Conservation (phyloP, 2,113 vertebrate genomes). For the Erpornis zantholeuca region DNA sequence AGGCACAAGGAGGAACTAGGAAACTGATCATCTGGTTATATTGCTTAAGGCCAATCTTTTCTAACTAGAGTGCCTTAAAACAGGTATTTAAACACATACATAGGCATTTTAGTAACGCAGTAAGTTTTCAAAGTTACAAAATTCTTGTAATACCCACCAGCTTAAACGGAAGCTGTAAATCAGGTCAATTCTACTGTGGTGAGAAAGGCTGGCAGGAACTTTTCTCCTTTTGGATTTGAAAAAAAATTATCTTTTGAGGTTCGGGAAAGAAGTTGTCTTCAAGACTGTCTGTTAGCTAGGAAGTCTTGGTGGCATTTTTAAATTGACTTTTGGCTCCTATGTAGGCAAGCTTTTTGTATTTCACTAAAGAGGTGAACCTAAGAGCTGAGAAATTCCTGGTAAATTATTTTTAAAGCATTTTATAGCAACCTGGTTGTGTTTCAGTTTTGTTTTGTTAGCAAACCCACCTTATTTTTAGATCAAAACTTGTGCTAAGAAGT, state of each 20-base stretch:
- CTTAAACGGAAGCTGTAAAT: background rate
- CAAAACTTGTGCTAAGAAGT: background rate
- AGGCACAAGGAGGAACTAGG: constrained; percentile 58
- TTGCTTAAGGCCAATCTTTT: constrained; percentile 19
- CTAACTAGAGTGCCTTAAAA: background rate
- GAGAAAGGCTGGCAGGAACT: background rate
- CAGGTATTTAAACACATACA: background rate
- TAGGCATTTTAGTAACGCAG: background rate
- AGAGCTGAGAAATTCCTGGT: background rate
- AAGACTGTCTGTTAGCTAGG: background rate
- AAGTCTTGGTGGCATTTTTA: background rate
- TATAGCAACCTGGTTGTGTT: background rate
- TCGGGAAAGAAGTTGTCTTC: background rate
- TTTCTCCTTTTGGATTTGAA: background rate
- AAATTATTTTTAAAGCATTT: background rate
- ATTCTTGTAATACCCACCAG: background rate
- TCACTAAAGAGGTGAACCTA: background rate
- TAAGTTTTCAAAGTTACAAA: background rate
- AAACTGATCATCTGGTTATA: constrained; percentile 35
- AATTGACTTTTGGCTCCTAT: background rate
- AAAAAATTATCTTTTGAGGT: background rate
- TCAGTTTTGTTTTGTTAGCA: background rate
- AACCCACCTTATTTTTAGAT: background rate
- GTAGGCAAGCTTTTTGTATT: background rate
- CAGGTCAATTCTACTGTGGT: background rate